Evolutionary conservation across 2,888 invertebrate species (phyloP).

Genomic region (Axea sp.): DNA sequence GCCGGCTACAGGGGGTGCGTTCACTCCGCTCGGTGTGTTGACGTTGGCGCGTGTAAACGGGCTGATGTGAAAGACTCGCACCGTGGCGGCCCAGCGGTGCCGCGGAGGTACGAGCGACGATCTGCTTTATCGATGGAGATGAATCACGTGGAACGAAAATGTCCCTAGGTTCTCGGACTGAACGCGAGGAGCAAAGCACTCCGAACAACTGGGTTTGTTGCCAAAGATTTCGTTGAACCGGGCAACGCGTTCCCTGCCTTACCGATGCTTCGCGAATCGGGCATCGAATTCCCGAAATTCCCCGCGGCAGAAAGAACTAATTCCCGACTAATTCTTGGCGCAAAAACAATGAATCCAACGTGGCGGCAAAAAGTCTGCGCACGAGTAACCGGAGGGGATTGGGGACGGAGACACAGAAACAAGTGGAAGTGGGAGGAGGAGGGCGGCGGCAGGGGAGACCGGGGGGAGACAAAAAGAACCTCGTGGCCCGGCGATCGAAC

Average conservation of each 20-base stretch:
- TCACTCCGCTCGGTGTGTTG: constrained; percentile 51
- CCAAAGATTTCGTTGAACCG: too few relatives aligned
- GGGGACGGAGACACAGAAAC: constrained; percentile 16
- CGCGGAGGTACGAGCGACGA: too few relatives aligned
- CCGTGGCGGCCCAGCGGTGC: too few relatives aligned
- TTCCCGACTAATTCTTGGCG: constrained; percentile 34
- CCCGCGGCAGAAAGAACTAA: constrained; percentile 27
- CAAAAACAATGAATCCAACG: constrained; percentile 33
- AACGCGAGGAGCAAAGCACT: too few relatives aligned
- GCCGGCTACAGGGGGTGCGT: constrained; percentile 39
- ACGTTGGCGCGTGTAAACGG: constrained; percentile 62
- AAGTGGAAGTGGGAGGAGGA: constrained; percentile 7
- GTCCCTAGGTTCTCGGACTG: too few relatives aligned
- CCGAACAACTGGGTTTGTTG: too few relatives aligned
- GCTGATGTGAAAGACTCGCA: too few relatives aligned
- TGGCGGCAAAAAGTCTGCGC: constrained; percentile 33
- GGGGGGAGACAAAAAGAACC: constrained; percentile 26
- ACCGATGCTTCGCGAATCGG: constrained; percentile 1
- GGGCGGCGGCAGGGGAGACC: background rate
- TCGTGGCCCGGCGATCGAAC: constrained; percentile 42
- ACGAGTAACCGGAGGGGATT: constrained; percentile 3
- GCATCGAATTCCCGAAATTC: constrained; percentile 14
- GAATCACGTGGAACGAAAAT: too few relatives aligned
- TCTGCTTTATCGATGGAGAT: too few relatives aligned
- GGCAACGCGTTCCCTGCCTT: constrained; percentile 16